Percentiles rank a stretch among this genome's conserved stretches.
Evolutionary conservation across 2,888 invertebrate genomes (phyloP).

Genomic region (Phengaris alcon): DNA sequence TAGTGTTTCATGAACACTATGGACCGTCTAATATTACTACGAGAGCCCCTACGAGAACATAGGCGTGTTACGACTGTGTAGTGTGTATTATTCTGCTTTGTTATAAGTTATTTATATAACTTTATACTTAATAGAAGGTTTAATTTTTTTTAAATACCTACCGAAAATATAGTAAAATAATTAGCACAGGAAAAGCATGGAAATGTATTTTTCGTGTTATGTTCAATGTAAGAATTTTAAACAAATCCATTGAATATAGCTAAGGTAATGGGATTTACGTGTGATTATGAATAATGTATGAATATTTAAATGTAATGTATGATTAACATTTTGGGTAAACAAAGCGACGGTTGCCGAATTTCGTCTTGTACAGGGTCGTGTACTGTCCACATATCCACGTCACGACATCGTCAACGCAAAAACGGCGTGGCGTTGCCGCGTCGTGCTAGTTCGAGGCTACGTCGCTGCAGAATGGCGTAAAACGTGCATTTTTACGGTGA

Average conservation of each 20-base stretch:
- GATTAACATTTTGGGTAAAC: conserved; percentile 20
- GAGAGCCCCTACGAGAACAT: background rate
- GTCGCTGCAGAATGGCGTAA: too few relatives aligned
- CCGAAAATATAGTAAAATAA: background rate
- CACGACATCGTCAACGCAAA: too few relatives aligned
- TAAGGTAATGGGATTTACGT: conserved; percentile 6
- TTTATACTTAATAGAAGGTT: too few relatives aligned
- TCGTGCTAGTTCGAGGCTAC: background rate
- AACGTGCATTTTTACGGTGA: too few relatives aligned
- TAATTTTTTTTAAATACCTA: too few relatives aligned
- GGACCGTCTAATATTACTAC: too few relatives aligned
- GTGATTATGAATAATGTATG: conserved; percentile 17
- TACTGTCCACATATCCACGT: too few relatives aligned
- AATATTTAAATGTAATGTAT: conserved; percentile 18
- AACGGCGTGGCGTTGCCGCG: too few relatives aligned
- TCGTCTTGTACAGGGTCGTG: background rate
- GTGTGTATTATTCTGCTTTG: background rate
- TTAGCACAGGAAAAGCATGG: background rate
- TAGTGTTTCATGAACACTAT: too few relatives aligned
- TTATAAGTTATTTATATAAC: too few relatives aligned
- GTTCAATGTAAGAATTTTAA: background rate
- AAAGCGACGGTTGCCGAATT: background rate
- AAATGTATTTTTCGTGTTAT: background rate
- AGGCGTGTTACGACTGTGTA: background rate
- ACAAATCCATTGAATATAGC: conserved; percentile 13